Conservation (phyloP, 2,888 invertebrate species). For the Nomada hirtipes region DNA sequence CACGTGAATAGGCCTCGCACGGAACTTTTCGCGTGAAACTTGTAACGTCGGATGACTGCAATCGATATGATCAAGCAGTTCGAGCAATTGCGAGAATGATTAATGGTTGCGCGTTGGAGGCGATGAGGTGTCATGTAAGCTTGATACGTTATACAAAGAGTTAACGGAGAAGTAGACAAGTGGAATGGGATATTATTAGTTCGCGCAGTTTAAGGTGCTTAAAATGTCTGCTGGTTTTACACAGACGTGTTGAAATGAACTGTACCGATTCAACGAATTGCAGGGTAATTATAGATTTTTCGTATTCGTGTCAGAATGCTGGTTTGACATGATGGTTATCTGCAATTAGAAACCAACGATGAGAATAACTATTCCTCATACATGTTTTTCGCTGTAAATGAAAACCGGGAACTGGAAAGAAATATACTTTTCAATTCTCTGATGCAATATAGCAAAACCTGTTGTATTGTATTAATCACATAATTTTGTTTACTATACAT, state of each 20-base stretch:
- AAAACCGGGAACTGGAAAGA: too few relatives aligned
- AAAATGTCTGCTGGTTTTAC: neutral
- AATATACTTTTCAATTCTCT: too few relatives aligned
- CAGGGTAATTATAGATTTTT: too few relatives aligned
- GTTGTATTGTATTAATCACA: too few relatives aligned
- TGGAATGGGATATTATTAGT: neutral
- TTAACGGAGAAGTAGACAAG: neutral
- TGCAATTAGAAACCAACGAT: neutral
- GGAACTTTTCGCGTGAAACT: conserved; percentile 5
- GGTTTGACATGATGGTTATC: neutral
- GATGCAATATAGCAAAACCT: too few relatives aligned
- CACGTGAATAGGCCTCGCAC: neutral
- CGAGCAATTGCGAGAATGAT: neutral
- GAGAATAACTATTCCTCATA: neutral
- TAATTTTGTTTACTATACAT: too few relatives aligned
- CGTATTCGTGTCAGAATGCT: neutral
- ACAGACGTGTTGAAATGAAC: neutral
- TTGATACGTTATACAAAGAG: neutral
- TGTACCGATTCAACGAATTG: neutral
- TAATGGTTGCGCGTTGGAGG: neutral
- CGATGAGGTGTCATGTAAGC: neutral
- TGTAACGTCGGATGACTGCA: neutral
- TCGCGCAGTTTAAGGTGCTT: neutral
- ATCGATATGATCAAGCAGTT: conserved; percentile 8
- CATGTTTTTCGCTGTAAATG: too few relatives aligned